Percentiles rank a stretch among this genome's conserved stretches.
phyloP scores from a whole-genome alignment of 2,113 vertebrate species.

The Pampusana beccarii region DNA sequence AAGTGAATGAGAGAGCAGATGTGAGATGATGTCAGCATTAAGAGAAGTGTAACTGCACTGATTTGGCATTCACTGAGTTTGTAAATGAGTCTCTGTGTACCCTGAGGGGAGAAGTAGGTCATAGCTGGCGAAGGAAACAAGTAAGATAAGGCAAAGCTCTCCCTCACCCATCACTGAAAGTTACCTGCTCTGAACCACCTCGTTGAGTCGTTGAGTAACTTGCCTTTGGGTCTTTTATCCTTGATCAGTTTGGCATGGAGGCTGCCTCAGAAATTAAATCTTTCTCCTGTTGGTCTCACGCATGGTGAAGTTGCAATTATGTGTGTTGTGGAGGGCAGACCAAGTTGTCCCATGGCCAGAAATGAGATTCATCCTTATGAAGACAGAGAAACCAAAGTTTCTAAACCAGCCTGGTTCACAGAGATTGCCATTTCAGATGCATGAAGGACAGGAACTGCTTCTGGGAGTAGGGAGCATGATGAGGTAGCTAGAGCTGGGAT shows the following conservation, averaged over 20 bases:
- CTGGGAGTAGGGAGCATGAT: background rate
- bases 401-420: background rate
- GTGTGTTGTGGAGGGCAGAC: background rate
- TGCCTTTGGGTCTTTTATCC: conserved; percentile 10
- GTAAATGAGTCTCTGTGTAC: conserved; percentile 41
- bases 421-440: background rate
- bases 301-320: background rate
- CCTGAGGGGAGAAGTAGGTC: conserved; percentile 29
- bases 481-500: background rate
- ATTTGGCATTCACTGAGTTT: conserved; percentile 43
- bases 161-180: background rate
- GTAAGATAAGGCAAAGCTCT: conserved; percentile 19
- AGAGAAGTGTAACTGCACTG: conserved; percentile 24
- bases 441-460: background rate
- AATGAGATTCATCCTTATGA: background rate
- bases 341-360: background rate
- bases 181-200: conserved; percentile 23
- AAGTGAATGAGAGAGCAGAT: conserved; percentile 47
- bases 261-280: conserved; percentile 11
- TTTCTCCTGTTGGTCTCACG: background rate
- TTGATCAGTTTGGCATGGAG: background rate
- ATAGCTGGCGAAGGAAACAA: conserved; percentile 37
- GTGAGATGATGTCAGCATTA: conserved; percentile 51
- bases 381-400: background rate
- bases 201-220: conserved; percentile 38